phyloP scores from a whole-genome alignment of 2,888 invertebrate genomes.

The Trilocha varians region DNA sequence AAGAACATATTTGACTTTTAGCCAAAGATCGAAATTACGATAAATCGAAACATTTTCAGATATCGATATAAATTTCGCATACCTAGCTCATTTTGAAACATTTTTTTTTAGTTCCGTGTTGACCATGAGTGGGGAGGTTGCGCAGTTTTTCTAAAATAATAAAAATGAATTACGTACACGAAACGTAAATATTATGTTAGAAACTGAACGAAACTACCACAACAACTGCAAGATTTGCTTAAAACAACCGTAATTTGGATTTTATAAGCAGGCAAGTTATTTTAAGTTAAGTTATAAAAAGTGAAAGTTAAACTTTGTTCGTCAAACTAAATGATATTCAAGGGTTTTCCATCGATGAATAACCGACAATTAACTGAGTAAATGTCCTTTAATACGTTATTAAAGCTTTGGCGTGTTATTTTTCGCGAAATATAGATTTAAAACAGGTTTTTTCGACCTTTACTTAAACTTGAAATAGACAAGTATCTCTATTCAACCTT shows the following conservation, averaged over 20 bases:
- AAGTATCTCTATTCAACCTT: slow-evolving; percentile 14
- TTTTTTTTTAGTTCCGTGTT: slow-evolving; percentile 32
- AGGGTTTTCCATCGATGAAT: background rate
- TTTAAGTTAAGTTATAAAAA: slow-evolving; percentile 16
- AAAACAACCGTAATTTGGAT: slow-evolving; percentile 24
- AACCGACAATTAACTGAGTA: background rate
- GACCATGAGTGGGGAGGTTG: slow-evolving; percentile 35
- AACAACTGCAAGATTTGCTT: slow-evolving; percentile 35
- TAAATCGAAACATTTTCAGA: no score
- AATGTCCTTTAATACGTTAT: background rate
- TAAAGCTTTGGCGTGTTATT: background rate
- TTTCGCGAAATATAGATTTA: slow-evolving; percentile 1
- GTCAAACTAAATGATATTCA: background rate
- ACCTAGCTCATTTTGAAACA: no score
- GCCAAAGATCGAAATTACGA: no score
- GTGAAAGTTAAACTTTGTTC: slow-evolving; percentile 41
- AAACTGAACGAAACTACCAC: slow-evolving; percentile 21
- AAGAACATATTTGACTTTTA: no score
- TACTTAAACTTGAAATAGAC: slow-evolving; percentile 6
- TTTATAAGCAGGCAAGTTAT: slow-evolving; percentile 39
- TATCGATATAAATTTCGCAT: no score
- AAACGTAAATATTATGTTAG: slow-evolving; percentile 39
- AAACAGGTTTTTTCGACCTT: slow-evolving; percentile 19
- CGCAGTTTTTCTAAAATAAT: slow-evolving; percentile 20
- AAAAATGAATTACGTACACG: slow-evolving; percentile 33